These are phyloP conservation scores for Drosophila neutralis DNA, from an alignment of 2,888 invertebrate genomes.

Conservation along the genomic window DNA sequence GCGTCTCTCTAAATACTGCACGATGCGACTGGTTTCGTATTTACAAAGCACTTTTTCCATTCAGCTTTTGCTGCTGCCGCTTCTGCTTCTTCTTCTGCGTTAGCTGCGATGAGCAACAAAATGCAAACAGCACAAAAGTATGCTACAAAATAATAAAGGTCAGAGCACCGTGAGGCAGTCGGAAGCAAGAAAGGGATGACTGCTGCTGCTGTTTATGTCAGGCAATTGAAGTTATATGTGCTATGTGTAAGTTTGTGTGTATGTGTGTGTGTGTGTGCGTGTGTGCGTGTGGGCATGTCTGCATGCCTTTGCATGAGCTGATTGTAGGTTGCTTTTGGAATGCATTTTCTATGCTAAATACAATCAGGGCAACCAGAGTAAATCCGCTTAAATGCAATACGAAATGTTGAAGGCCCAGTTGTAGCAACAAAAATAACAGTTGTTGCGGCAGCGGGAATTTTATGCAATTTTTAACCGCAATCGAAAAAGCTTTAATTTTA, in stretches of 20 bases:
- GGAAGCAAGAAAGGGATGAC: constrained; percentile 27
- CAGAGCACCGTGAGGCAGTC: neutral
- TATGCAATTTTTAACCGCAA: constrained; percentile 62
- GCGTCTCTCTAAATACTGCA: constrained; percentile 66
- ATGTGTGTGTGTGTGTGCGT: neutral
- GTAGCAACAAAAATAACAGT: constrained; percentile 2
- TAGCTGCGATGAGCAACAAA: constrained; percentile 45
- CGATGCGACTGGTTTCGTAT: constrained; percentile 65
- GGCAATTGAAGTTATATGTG: constrained; percentile 67
- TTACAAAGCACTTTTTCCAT: constrained; percentile 72
- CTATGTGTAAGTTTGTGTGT: neutral
- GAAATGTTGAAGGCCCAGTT: constrained; percentile 54
- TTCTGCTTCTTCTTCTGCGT: constrained; percentile 10
- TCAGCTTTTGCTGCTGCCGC: constrained; percentile 11
- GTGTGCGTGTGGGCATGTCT: constrained; percentile 14
- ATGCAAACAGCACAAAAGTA: constrained; percentile 61
- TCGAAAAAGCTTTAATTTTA: constrained; percentile 62
- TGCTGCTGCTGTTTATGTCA: constrained; percentile 49
- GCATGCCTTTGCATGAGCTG: neutral
- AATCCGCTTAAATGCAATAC: constrained; percentile 56
- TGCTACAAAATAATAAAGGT: constrained; percentile 45
- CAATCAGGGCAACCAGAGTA: constrained; percentile 25
- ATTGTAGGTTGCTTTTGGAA: constrained; percentile 11
- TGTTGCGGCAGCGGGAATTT: constrained; percentile 42
- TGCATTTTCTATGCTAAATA: constrained; percentile 37